phyloP scores from a whole-genome alignment of 2,888 invertebrate genomes.

The Brachypalpus laphriformis region DNA sequence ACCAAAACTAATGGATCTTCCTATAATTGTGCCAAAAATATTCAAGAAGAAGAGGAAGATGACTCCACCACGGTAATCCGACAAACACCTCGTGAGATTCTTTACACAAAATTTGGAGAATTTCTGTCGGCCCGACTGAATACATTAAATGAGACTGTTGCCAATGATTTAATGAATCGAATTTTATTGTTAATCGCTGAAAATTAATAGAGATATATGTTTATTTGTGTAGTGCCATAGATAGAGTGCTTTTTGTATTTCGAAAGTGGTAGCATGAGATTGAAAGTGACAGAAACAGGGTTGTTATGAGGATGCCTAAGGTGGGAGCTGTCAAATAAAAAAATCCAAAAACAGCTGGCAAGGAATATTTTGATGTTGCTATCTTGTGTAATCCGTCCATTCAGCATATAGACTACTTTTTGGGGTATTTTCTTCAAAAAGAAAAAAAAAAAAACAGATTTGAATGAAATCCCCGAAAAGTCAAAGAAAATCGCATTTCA shows the following conservation, averaged over 20 bases:
- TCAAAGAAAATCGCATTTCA: no score
- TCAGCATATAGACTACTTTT: no score
- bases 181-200: conserved; percentile 80
- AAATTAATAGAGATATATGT: conserved; percentile 21
- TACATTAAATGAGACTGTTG: conserved; percentile 79
- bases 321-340: no score
- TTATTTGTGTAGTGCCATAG: conserved; percentile 1
- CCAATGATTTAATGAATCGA: conserved; percentile 81
- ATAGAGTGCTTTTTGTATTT: conserved; percentile 1
- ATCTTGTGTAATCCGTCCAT: no score
- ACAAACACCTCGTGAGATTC: conserved; percentile 78
- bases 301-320: no score
- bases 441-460: no score
- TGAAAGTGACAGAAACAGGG: no score
- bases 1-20: background rate
- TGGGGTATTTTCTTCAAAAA: no score
- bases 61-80: background rate
- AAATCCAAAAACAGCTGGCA: no score
- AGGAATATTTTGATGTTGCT: no score
- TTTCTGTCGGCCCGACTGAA: conserved; percentile 81
- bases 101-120: conserved; percentile 80
- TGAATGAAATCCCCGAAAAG: no score
- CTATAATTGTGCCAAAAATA: background rate
- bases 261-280: no score
- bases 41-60: conserved; percentile 17